Conservation (phyloP, 2,888 invertebrate species). For the Xestobium rufovillosum region DNA sequence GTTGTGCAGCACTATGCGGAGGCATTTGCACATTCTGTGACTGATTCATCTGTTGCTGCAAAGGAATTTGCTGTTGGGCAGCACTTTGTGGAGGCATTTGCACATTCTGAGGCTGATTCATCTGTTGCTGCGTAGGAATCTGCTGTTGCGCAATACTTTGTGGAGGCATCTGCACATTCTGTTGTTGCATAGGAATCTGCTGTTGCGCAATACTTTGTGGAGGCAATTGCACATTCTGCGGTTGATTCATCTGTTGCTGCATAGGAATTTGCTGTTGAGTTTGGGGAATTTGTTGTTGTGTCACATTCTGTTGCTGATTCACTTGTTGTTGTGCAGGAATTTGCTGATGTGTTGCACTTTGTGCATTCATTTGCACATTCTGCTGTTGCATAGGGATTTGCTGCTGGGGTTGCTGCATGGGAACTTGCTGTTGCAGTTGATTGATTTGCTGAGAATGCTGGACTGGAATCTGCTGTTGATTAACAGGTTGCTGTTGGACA, state of each 20-base stretch:
- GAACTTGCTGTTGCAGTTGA: constrained; percentile 12
- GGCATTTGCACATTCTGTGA: constrained; percentile 10
- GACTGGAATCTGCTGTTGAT: constrained; percentile 21
- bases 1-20: constrained; percentile 8
- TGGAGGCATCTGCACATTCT: constrained; percentile 8
- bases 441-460: constrained; percentile 5
- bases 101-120: constrained; percentile 6
- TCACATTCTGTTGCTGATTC: constrained; percentile 7
- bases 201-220: constrained; percentile 8
- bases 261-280: constrained; percentile 12
- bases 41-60: constrained; percentile 19
- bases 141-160: constrained; percentile 5
- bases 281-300: constrained; percentile 14
- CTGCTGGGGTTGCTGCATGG: constrained; percentile 15
- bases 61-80: constrained; percentile 17
- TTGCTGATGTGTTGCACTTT: constrained; percentile 8
- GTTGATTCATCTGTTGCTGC: constrained; percentile 17
- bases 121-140: constrained; percentile 4
- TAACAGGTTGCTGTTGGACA: constrained; percentile 27
- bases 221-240: constrained; percentile 27
- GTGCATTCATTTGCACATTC: constrained; percentile 18
- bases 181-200: constrained; percentile 14
- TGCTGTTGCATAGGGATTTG: constrained; percentile 17
- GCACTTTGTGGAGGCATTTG: constrained; percentile 14
- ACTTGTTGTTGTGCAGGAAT: constrained; percentile 12